Evolutionary conservation across 2,113 vertebrate genomes (phyloP).

Genomic region (Reinhardtius hippoglossoides): DNA sequence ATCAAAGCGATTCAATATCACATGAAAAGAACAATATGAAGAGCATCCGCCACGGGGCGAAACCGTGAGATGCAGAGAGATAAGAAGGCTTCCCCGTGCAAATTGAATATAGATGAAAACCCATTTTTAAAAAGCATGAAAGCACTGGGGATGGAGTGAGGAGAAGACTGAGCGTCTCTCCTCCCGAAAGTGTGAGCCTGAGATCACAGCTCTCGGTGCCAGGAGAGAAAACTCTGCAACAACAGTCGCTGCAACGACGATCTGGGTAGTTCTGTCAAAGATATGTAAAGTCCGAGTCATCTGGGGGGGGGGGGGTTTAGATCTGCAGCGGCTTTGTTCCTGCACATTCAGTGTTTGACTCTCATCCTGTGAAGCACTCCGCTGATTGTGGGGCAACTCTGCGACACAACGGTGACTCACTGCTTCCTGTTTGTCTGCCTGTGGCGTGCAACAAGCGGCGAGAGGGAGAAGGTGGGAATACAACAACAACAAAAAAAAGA

Average conservation of each 20-base stretch:
- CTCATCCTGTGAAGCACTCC: conserved; percentile 43
- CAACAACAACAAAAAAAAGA: not conserved
- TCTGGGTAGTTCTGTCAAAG: conserved; percentile 23
- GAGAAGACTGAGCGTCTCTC: conserved; percentile 8
- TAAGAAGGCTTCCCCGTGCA: not conserved
- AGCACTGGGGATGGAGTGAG: not conserved
- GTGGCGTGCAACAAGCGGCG: conserved; percentile 33
- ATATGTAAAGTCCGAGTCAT: conserved; percentile 4
- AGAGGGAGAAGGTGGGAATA: conserved; percentile 26
- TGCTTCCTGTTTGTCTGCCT: conserved; percentile 55
- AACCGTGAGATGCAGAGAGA: conserved; percentile 2
- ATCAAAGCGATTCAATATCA: conserved; percentile 17
- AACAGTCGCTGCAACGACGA: not conserved
- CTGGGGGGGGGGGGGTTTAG: not conserved
- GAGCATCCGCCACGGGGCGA: not conserved
- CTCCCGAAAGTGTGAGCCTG: conserved; percentile 23
- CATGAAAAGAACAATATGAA: conserved; percentile 38
- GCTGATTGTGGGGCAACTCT: conserved; percentile 55
- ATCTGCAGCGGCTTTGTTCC: conserved; percentile 3
- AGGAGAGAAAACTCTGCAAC: conserved; percentile 17
- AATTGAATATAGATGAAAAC: conserved; percentile 45
- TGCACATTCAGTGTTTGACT: conserved; percentile 13
- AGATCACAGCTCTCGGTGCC: conserved; percentile 24
- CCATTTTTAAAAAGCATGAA: conserved; percentile 6
- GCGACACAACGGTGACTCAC: conserved; percentile 69